Evolutionary conservation across 2,888 invertebrate species (phyloP).

Genomic region (Acanthosoma haemorrhoidale): DNA sequence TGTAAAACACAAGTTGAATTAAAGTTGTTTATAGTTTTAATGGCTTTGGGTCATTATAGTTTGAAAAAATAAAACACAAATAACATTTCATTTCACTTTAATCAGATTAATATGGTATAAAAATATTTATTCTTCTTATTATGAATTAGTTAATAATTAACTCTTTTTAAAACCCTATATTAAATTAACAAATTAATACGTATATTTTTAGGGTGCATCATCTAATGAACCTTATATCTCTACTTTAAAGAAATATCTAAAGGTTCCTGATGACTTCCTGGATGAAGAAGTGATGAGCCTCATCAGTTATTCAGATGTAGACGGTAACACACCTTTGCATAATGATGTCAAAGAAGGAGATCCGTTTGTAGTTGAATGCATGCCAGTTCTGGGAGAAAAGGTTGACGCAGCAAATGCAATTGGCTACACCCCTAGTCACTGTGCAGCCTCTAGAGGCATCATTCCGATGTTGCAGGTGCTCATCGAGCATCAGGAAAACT

Average conservation of each 20-base stretch:
- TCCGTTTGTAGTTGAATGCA: background rate
- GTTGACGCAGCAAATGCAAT: background rate
- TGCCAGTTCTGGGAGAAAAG: background rate
- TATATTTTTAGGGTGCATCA: background rate
- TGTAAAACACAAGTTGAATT: no score
- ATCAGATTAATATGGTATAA: no score
- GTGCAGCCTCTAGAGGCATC: background rate
- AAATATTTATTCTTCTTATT: no score
- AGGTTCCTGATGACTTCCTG: background rate
- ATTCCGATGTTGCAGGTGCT: background rate
- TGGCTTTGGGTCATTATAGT: no score
- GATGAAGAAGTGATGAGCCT: background rate
- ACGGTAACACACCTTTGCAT: background rate
- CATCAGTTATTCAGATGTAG: background rate
- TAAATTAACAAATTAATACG: no score
- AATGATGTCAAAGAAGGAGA: background rate
- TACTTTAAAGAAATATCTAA: background rate
- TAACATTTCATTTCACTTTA: no score
- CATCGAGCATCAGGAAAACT: background rate
- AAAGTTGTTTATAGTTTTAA: no score
- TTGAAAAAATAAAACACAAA: no score
- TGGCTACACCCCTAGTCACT: background rate
- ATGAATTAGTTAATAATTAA: no score
- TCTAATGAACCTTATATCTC: background rate
- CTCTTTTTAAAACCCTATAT: no score